phyloP scores from a whole-genome alignment of 2,113 vertebrate species.

The Cyphotilapia sp. region DNA sequence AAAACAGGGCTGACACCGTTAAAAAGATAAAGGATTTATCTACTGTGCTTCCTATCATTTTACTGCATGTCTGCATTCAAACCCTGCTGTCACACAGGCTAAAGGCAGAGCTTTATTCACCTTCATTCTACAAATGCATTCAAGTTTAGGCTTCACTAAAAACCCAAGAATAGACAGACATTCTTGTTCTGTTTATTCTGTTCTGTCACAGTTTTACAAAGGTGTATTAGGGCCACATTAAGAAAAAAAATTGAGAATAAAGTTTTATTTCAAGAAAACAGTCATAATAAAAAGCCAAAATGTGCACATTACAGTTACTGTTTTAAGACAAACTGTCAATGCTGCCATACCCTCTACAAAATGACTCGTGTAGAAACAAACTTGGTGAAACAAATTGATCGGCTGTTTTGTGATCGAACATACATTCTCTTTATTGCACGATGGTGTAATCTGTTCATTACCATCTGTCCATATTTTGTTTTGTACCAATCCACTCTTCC shows the following conservation, averaged over 20 bases:
- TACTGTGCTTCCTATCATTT: not conserved
- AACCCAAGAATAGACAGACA: not conserved
- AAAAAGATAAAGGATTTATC: not conserved
- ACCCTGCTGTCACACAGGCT: not conserved
- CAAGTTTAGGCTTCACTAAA: not conserved
- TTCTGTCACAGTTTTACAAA: not conserved
- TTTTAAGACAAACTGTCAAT: not conserved
- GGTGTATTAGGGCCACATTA: rapidly evolving
- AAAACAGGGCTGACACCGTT: not conserved
- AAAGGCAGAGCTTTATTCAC: not conserved
- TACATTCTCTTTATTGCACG: not conserved
- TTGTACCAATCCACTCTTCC: not conserved
- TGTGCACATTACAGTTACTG: not conserved
- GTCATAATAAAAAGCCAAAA: not conserved
- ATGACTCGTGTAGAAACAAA: not conserved
- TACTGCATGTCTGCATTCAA: not conserved
- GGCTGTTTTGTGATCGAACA: not conserved
- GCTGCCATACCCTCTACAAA: not conserved
- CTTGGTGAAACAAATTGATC: not conserved
- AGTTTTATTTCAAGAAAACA: not conserved
- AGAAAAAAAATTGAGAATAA: rapidly evolving
- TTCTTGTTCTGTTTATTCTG: not conserved
- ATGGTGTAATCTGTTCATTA: not conserved
- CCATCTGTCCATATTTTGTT: not conserved
- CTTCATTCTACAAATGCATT: not conserved